These are phyloP conservation scores for Phocoena sinus DNA, from an alignment of 2,113 vertebrate genomes.

Conservation along the genomic window DNA sequence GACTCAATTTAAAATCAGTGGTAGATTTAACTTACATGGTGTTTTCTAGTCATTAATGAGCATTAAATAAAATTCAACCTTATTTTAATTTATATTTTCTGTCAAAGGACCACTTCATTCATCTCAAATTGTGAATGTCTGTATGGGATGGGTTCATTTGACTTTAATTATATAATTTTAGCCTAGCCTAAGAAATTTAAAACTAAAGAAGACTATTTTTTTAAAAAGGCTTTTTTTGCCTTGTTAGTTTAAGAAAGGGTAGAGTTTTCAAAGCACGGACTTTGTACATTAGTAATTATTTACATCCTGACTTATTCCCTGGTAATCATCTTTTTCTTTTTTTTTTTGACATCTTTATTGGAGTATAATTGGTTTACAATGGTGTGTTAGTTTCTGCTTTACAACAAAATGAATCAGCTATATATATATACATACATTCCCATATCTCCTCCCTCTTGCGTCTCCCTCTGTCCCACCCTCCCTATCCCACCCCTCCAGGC, in stretches of 20 bases:
- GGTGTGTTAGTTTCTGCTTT: too few species aligned
- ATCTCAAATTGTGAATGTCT: not conserved
- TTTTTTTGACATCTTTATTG: too few species aligned
- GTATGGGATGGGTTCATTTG: not conserved
- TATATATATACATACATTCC: too few species aligned
- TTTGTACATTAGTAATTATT: not conserved
- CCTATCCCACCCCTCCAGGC: too few species aligned
- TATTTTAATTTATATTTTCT: constrained; percentile 17
- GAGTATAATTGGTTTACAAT: too few species aligned
- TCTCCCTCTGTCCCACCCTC: too few species aligned
- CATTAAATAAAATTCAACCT: not conserved
- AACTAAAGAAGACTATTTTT: not conserved
- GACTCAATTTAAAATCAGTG: not conserved
- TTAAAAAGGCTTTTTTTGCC: not conserved
- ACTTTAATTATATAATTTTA: constrained; percentile 8
- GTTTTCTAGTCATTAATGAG: constrained; percentile 28
- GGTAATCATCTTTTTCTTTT: not conserved
- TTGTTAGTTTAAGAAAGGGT: not conserved
- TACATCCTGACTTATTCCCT: not conserved
- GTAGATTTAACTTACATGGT: not conserved
- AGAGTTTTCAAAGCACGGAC: not conserved
- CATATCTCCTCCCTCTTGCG: too few species aligned
- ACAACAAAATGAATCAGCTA: too few species aligned
- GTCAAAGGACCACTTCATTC: not conserved
- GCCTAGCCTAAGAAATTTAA: not conserved